A percentile compares a stretch with the other conserved stretches of the same genome.
phyloP scores from a whole-genome alignment of 2,113 vertebrate genomes.

The Neogobius melanostomus region DNA sequence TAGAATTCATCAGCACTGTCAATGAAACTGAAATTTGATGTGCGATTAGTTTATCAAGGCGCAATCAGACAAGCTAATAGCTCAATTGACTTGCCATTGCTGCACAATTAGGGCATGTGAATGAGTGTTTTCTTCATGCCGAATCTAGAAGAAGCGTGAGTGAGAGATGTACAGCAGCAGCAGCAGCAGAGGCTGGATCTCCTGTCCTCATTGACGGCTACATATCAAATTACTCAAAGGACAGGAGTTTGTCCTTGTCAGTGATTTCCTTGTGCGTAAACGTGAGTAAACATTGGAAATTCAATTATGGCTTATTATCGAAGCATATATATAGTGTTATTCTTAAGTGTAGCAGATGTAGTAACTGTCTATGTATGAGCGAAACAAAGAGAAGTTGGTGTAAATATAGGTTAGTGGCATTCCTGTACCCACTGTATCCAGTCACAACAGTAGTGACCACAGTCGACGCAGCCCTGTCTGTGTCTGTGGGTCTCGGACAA shows the following conservation, averaged over 20 bases:
- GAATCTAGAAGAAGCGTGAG: slow-evolving; percentile 2
- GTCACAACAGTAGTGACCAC: slow-evolving; percentile 56
- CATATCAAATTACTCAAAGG: slow-evolving; percentile 85
- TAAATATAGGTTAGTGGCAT: slow-evolving; percentile 59
- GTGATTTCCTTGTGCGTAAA: slow-evolving; percentile 62
- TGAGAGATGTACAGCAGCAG: slow-evolving; percentile 33
- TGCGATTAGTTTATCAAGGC: not conserved
- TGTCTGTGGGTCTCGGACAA: slow-evolving; percentile 41
- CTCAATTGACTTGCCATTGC: not conserved
- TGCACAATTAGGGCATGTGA: not conserved
- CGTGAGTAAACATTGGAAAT: not conserved
- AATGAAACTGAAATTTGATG: not conserved
- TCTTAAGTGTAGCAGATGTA: not conserved
- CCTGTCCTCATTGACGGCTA: slow-evolving; percentile 77
- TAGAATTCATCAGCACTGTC: no score
- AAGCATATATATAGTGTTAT: slow-evolving; percentile 1
- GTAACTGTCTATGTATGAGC: not conserved
- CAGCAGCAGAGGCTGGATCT: slow-evolving; percentile 58
- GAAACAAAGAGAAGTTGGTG: slow-evolving; percentile 29
- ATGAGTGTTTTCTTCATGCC: slow-evolving; percentile 26
- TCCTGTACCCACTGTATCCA: slow-evolving; percentile 42
- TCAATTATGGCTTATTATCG: not conserved
- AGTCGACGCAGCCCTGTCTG: slow-evolving; percentile 23
- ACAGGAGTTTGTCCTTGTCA: slow-evolving; percentile 87
- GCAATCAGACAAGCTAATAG: not conserved